Evolutionary conservation across 2,113 vertebrate genomes (phyloP).

Genomic region (Phodopus roborovskii): DNA sequence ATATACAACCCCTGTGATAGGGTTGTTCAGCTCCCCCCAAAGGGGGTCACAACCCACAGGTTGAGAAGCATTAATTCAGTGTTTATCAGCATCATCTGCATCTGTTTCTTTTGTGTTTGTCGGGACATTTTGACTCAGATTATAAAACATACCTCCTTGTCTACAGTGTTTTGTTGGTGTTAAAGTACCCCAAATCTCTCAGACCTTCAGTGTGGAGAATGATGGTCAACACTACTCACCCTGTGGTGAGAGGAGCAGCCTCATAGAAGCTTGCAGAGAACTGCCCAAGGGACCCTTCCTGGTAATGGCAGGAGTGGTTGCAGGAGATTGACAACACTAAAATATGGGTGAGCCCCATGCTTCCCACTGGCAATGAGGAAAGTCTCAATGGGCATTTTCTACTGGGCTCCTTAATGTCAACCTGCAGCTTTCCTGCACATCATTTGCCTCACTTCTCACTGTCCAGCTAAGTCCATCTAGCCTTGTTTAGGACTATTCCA

Average conservation of each 20-base stretch:
- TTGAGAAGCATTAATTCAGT: not conserved
- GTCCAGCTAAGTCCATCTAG: not conserved
- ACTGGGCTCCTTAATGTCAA: not conserved
- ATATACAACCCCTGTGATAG: not conserved
- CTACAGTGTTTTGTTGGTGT: slow-evolving; percentile 53
- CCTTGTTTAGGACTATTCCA: not conserved
- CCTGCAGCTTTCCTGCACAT: not conserved
- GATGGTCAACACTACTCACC: not conserved
- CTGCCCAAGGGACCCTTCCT: slow-evolving; percentile 4
- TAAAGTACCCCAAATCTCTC: slow-evolving; percentile 65
- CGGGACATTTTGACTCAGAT: slow-evolving; percentile 42
- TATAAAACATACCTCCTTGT: slow-evolving; percentile 53
- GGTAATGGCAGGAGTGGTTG: not conserved
- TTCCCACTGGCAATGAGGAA: not conserved
- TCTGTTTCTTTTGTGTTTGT: slow-evolving; percentile 47
- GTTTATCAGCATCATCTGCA: not conserved
- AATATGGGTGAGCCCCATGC: not conserved
- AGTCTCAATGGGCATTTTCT: not conserved
- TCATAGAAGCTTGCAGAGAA: not conserved
- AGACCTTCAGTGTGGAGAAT: slow-evolving; percentile 32
- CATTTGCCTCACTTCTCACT: not conserved
- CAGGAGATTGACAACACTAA: not conserved
- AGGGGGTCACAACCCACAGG: too few species aligned
- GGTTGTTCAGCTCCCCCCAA: too few species aligned
- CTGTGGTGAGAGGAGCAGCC: not conserved